A percentile compares a stretch with the other conserved stretches of the same genome.
These are phyloP conservation scores for Psittacara wagleri DNA, from an alignment of 2,113 vertebrate genomes.

Conservation along the genomic window DNA sequence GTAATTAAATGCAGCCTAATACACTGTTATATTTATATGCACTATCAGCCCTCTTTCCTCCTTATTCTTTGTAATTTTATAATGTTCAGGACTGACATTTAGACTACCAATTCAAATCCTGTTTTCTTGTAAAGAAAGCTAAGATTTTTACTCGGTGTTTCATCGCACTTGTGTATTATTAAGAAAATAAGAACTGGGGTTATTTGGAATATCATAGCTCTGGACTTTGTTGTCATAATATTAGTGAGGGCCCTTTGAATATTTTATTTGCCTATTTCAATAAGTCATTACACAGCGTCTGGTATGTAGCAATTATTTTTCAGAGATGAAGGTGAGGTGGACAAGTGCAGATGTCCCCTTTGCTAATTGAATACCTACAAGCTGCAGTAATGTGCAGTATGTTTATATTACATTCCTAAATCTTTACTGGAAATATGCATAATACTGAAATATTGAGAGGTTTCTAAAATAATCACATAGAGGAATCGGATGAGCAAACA, in stretches of 20 bases:
- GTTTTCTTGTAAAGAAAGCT: constrained; percentile 22
- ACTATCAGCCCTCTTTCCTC: constrained; percentile 68
- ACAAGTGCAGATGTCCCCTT: background rate
- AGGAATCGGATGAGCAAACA: background rate
- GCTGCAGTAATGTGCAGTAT: background rate
- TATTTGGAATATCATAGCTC: background rate
- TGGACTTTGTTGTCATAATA: background rate
- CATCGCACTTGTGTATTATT: background rate
- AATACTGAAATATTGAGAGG: background rate
- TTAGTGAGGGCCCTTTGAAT: background rate
- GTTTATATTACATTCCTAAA: background rate
- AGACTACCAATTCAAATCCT: constrained; percentile 47
- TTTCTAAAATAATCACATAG: background rate
- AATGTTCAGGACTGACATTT: constrained; percentile 68
- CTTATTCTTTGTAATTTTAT: constrained; percentile 71
- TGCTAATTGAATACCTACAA: background rate
- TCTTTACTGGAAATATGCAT: background rate
- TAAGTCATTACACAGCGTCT: background rate
- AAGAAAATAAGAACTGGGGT: background rate
- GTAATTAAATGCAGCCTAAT: constrained; percentile 80
- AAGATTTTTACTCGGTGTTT: background rate
- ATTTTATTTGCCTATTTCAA: background rate
- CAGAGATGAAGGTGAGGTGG: background rate
- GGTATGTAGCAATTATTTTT: constrained; percentile 31
- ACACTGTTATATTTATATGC: constrained; percentile 74